Conservation (phyloP, 2,888 invertebrate genomes). For the Drosophila affinis region DNA sequence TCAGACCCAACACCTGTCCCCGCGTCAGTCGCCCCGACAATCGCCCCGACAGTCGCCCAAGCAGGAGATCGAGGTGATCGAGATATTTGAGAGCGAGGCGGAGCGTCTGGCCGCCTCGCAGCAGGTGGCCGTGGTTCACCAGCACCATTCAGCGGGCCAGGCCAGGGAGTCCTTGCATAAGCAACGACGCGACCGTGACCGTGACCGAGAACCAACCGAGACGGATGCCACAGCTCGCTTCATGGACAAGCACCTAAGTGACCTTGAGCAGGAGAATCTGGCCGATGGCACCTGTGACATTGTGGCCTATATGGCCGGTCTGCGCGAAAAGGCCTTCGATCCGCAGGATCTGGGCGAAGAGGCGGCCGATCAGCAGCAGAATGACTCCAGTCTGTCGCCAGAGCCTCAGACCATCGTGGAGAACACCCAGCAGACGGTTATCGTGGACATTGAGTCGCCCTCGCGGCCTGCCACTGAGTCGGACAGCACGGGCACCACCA, state of each 20-base stretch:
- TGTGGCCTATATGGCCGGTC: constrained; percentile 83
- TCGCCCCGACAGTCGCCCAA: constrained; percentile 83
- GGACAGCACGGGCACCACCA: constrained; percentile 80
- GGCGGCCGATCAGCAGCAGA: constrained; percentile 80
- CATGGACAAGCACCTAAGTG: constrained; percentile 84
- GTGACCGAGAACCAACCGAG: constrained; percentile 53
- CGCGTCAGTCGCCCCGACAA: constrained; percentile 78
- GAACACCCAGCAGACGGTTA: constrained; percentile 80
- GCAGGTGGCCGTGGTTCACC: constrained; percentile 82
- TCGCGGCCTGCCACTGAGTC: constrained; percentile 80
- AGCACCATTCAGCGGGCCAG: constrained; percentile 49
- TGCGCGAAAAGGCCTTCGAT: constrained; percentile 83
- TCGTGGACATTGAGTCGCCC: constrained; percentile 81
- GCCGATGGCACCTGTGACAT: constrained; percentile 83
- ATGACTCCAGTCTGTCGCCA: constrained; percentile 83
- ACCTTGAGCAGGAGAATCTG: constrained; percentile 82
- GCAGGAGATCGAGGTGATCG: constrained; percentile 83
- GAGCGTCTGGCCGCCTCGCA: constrained; percentile 78
- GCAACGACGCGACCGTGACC: constrained; percentile 54
- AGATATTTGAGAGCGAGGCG: constrained; percentile 82
- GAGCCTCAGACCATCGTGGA: constrained; percentile 83
- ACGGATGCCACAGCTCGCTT: constrained; percentile 72
- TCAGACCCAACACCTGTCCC: constrained; percentile 57
- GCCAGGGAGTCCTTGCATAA: constrained; percentile 44
- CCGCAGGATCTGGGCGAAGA: constrained; percentile 73